Percentiles rank a stretch among this genome's conserved stretches.
Conservation (phyloP, 2,113 vertebrate genomes). For the Orthochromis malagaraziensis region DNA sequence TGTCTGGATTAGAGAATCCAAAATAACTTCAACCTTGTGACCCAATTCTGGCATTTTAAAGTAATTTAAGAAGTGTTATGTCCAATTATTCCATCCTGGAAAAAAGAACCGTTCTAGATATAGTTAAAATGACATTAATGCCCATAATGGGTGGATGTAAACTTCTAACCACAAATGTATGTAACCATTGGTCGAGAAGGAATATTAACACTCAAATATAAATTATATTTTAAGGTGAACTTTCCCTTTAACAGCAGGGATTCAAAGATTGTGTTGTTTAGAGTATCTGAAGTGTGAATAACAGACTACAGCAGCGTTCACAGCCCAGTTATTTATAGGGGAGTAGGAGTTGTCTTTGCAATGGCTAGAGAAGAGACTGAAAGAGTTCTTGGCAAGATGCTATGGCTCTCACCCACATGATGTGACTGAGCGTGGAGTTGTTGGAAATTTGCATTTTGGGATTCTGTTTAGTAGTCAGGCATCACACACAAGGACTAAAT, state of each 20-base stretch:
- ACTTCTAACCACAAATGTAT: not conserved
- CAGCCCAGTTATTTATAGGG: slow-evolving; percentile 41
- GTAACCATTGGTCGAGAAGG: not conserved
- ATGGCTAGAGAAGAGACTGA: not conserved
- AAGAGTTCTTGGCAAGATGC: not conserved
- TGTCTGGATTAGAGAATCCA: not conserved
- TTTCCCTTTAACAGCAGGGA: not conserved
- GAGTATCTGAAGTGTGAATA: not conserved
- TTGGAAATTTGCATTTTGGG: not conserved
- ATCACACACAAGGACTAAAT: not conserved
- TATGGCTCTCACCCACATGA: slow-evolving; percentile 10
- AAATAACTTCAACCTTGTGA: not conserved
- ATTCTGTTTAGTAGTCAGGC: not conserved
- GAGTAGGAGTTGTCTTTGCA: slow-evolving; percentile 25
- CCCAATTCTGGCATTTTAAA: not conserved
- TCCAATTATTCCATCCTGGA: not conserved
- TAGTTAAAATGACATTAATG: not conserved
- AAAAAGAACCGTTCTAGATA: not conserved
- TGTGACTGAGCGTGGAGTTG: not conserved
- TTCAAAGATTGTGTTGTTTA: not conserved
- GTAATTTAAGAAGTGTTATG: not conserved
- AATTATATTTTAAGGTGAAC: not conserved
- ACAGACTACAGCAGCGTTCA: not conserved
- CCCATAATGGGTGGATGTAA: not conserved
- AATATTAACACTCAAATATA: not conserved